Evolutionary conservation across 1,140 invertebrate genomes (phyloP).

Genomic region (Colletes latitarsis): DNA sequence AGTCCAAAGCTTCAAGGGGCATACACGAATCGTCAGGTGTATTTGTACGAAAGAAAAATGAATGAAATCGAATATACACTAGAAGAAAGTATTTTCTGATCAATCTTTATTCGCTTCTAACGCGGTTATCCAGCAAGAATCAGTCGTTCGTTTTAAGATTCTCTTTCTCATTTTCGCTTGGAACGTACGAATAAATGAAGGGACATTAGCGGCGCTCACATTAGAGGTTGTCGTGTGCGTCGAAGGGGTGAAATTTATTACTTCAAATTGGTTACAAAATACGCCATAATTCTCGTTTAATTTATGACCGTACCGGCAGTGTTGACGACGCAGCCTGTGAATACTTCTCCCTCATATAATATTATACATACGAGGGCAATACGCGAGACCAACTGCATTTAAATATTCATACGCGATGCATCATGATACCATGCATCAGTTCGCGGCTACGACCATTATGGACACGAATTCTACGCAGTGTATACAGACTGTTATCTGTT

Average conservation of each 20-base stretch:
- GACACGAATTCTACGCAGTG: neutral
- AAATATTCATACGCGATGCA: slow-evolving; percentile 64
- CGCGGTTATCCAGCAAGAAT: neutral
- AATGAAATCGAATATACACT: neutral
- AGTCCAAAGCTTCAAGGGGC: too few relatives aligned
- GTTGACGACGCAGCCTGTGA: slow-evolving; percentile 34
- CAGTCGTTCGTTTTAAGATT: neutral
- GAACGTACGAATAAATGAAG: slow-evolving; percentile 42
- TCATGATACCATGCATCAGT: slow-evolving; percentile 36
- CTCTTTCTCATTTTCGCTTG: slow-evolving; percentile 10
- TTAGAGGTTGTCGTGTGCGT: slow-evolving; percentile 41
- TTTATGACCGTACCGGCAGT: slow-evolving; percentile 46
- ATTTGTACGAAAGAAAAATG: neutral
- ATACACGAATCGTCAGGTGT: neutral
- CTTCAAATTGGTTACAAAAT: slow-evolving; percentile 66
- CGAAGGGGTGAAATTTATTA: slow-evolving; percentile 59
- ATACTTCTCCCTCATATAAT: slow-evolving; percentile 30
- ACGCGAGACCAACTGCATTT: slow-evolving; percentile 39
- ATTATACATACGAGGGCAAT: slow-evolving; percentile 49
- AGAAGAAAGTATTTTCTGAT: neutral
- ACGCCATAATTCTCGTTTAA: slow-evolving; percentile 56
- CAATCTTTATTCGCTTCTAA: neutral
- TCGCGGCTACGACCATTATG: neutral
- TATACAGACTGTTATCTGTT: neutral
- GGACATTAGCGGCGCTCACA: slow-evolving; percentile 42